Conservation (phyloP, 1,140 invertebrate genomes). For the Drosophila asahinai region DNA sequence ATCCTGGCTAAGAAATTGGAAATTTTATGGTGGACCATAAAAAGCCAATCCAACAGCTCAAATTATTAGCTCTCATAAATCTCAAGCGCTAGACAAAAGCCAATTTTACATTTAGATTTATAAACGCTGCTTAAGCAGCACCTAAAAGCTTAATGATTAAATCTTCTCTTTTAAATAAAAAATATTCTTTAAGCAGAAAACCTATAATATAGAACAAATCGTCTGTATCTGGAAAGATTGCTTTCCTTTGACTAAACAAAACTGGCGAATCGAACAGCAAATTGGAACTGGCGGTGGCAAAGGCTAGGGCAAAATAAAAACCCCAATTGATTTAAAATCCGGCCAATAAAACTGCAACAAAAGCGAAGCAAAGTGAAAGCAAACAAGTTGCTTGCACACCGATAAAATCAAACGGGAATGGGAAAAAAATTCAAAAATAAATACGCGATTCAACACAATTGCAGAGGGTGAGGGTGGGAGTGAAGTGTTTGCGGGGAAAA, state of each 20-base stretch:
- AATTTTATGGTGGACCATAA: neutral
- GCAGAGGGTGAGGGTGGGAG: conserved; percentile 1
- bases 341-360: conserved; percentile 49
- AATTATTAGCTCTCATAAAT: conserved; percentile 21
- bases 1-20: neutral
- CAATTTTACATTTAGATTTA: conserved; percentile 7
- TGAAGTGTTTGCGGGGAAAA: neutral
- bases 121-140: conserved; percentile 5
- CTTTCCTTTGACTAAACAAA: conserved; percentile 14
- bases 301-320: neutral
- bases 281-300: conserved; percentile 26
- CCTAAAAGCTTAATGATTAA: conserved; percentile 1
- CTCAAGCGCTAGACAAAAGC: conserved; percentile 5
- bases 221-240: neutral
- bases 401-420: conserved; percentile 59
- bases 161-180: neutral
- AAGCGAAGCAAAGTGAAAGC: conserved; percentile 51
- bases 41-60: conserved; percentile 1
- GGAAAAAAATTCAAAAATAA: conserved; percentile 55
- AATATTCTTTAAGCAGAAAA: neutral
- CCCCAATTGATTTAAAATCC: conserved; percentile 59
- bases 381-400: conserved; percentile 54
- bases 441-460: conserved; percentile 42
- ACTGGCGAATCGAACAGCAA: conserved; percentile 7
- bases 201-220: neutral